Evolutionary conservation across 2,888 invertebrate species (phyloP), one percentile per base, ranked within the genome.

Genomic region (Mycogona germanica): DNA sequence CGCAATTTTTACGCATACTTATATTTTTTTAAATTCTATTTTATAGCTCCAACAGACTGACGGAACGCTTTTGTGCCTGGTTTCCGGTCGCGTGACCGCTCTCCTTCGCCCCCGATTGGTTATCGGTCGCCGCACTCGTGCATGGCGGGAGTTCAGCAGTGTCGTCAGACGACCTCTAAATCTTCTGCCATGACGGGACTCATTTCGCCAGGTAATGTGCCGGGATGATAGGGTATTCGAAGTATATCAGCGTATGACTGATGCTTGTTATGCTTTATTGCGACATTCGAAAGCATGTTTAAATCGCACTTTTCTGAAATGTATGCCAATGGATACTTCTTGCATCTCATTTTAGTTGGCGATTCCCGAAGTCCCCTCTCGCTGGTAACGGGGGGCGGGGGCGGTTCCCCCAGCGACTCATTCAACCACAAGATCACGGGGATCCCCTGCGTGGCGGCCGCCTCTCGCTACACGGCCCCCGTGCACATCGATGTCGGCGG

Each of bases 401-500:
- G 56, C n/a, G 54, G 53, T 2, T 59, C 61, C 7, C 60, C 62
- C 21, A 59, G 58, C 47, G 68, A 72, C 41, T 70, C 68, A 61
- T 79, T 78, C 72, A 81, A 80, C 65, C 82, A 81, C 69, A 83
- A 86, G 66, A 86, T 88, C 64, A 79, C 84, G 9, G 92, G 92
- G 30, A 92, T 95, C 58, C 95, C 95, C 0, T 86, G 88, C 62
- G 91, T 95, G 17, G 95, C 95, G 1, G 84, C 86, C 14, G 89
- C 92, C 44, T 87, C 89, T 32, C 79, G 87, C 57, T 89, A 86
- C 71, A 92, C 91, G 53, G 95, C 95, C 2, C 95, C 96, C 0
- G 95, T 96, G 0, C 95, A 96, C 71, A 95, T 96, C 62, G 95
- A 96, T 70, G 95, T 96, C 51, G 95, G 96, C 5, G 95, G 95